Evolutionary conservation across 1,140 invertebrate genomes (phyloP).

Genomic region (Teleopsis dalmanni): DNA sequence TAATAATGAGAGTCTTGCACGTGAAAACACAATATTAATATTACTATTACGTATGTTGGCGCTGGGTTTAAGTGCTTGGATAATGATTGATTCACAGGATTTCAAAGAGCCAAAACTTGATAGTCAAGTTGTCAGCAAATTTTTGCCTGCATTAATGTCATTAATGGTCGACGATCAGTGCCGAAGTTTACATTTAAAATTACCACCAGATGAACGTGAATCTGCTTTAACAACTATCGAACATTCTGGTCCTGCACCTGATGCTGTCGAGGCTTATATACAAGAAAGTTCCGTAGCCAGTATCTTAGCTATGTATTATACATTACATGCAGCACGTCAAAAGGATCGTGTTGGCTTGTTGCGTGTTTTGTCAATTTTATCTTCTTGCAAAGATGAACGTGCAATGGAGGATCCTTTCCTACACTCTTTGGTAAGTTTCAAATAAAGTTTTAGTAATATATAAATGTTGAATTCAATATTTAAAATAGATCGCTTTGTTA

Average conservation of each 20-base stretch:
- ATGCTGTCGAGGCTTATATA: constrained; percentile 85
- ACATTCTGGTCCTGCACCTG: constrained; percentile 84
- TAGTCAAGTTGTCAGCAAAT: constrained; percentile 87
- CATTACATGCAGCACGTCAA: constrained; percentile 72
- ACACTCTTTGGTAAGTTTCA: constrained; percentile 66
- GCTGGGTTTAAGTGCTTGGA: constrained; percentile 88
- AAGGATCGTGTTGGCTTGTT: constrained; percentile 80
- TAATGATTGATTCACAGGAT: constrained; percentile 93
- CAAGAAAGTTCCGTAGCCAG: constrained; percentile 84
- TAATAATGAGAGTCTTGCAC: constrained; percentile 78
- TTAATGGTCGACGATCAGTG: constrained; percentile 97
- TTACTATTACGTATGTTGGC: constrained; percentile 88
- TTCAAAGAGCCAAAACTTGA: constrained; percentile 95
- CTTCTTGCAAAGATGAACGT: constrained; percentile 83
- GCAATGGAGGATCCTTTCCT: constrained; percentile 93
- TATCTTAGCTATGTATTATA: constrained; percentile 92
- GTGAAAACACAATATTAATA: constrained; percentile 86
- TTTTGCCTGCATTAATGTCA: constrained; percentile 87
- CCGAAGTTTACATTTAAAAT: constrained; percentile 71
- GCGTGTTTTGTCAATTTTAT: constrained; percentile 78
- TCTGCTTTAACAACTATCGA: constrained; percentile 89
- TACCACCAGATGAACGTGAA: constrained; percentile 89
- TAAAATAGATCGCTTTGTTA: constrained; percentile 68
- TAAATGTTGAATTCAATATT: constrained; percentile 15
- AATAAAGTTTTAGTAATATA: background rate